phyloP scores from a whole-genome alignment of 2,113 vertebrate genomes.

The Egretta garzetta region DNA sequence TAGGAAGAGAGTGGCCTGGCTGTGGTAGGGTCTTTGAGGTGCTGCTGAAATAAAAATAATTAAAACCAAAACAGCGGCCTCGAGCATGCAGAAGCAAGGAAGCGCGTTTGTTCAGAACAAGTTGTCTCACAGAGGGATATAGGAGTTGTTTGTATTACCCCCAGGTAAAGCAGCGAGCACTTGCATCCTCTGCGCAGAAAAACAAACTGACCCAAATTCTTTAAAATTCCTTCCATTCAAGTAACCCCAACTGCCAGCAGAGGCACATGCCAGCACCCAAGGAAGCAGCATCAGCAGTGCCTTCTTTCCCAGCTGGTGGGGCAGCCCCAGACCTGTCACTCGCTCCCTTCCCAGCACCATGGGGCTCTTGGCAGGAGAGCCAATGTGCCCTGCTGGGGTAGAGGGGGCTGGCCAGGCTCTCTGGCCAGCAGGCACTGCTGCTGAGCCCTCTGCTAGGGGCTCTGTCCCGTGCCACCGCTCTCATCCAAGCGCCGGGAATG shows the following conservation, averaged over 20 bases:
- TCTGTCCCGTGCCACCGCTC: background rate
- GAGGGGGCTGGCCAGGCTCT: background rate
- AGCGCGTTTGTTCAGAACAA: background rate
- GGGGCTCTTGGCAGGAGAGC: background rate
- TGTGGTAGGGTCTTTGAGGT: background rate
- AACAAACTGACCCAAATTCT: background rate
- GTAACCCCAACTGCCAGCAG: background rate
- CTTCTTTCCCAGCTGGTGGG: background rate
- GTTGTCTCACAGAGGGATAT: background rate
- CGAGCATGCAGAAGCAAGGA: rapidly evolving
- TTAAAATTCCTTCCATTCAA: background rate
- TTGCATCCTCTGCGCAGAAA: background rate
- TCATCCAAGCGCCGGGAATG: background rate
- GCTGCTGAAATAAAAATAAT: background rate
- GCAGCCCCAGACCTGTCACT: background rate
- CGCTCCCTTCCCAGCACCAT: background rate
- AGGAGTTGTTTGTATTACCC: background rate
- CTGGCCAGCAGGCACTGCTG: background rate
- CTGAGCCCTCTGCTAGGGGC: background rate
- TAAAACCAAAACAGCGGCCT: background rate
- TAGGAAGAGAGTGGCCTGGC: background rate
- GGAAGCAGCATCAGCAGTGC: background rate
- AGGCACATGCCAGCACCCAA: background rate
- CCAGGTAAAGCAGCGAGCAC: background rate
- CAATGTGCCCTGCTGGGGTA: rapidly evolving